Conservation (phyloP, 2,113 vertebrate genomes). For the Tragelaphus imberbis region DNA sequence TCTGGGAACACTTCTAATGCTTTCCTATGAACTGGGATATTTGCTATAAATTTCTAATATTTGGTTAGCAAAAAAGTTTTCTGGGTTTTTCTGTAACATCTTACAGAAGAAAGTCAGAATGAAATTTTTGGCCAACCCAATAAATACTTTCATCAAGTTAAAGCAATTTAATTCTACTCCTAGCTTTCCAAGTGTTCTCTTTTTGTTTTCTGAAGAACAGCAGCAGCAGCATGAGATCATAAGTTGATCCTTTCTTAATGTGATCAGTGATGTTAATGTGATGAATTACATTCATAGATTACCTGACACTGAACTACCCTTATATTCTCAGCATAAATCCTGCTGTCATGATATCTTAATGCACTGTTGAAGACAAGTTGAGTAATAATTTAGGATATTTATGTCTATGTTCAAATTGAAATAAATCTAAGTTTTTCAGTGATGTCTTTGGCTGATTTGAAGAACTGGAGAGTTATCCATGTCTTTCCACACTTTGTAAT, state of each 20-base stretch:
- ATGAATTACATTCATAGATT: background rate
- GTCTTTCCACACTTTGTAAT: background rate
- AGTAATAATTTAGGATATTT: background rate
- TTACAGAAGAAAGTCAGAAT: background rate
- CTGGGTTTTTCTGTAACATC: background rate
- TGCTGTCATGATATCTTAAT: background rate
- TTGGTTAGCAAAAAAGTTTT: background rate
- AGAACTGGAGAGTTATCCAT: background rate
- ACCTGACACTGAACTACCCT: background rate
- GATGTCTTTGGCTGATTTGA: background rate
- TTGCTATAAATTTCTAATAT: background rate
- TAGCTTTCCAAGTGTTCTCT: background rate
- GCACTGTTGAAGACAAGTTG: background rate
- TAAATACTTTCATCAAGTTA: background rate
- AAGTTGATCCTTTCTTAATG: background rate
- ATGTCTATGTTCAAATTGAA: background rate
- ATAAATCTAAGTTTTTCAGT: background rate
- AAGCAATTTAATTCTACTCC: background rate
- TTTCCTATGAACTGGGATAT: background rate
- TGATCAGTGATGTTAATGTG: background rate
- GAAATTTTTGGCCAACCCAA: background rate
- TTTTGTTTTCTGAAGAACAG: background rate
- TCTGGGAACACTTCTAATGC: background rate
- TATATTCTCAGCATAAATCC: background rate
- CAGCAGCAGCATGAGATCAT: background rate